A percentile compares a stretch with the other conserved stretches of the same genome.
phyloP scores from a whole-genome alignment of 2,797 vertebrate species.

The Podarcis siculus region DNA sequence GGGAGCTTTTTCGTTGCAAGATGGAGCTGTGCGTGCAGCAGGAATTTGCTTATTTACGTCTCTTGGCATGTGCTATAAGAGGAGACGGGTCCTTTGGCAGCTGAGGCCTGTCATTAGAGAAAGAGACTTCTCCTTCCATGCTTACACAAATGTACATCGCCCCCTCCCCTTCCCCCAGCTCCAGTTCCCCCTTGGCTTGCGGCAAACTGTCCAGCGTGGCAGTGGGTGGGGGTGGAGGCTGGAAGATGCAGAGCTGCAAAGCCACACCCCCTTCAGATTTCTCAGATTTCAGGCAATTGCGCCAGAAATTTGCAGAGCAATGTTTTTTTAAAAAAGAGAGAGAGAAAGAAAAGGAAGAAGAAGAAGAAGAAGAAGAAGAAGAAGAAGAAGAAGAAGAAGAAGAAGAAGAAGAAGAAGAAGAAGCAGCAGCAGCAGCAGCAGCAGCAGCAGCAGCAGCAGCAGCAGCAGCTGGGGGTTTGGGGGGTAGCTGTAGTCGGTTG shows the following conservation, averaged over 20 bases:
- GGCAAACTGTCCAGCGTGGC: slow-evolving; percentile 67
- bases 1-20: neutral
- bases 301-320: neutral
- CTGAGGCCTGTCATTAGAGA: slow-evolving; percentile 28
- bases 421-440: no score
- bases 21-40: neutral
- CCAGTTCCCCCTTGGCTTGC: slow-evolving; percentile 31
- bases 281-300: accelerated
- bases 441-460: no score
- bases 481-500: no score
- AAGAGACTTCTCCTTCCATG: neutral
- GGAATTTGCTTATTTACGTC: neutral
- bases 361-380: no score
- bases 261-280: neutral
- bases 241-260: neutral
- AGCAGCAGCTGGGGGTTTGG: no score
- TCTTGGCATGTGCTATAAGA: neutral
- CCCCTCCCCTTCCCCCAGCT: slow-evolving; percentile 48
- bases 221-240: slow-evolving; percentile 59
- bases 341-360: no score
- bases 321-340: no score
- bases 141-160: neutral
- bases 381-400: no score
- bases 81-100: neutral
- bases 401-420: no score